Conservation (phyloP, 2,113 vertebrate species). For the Notechis scutatus region DNA sequence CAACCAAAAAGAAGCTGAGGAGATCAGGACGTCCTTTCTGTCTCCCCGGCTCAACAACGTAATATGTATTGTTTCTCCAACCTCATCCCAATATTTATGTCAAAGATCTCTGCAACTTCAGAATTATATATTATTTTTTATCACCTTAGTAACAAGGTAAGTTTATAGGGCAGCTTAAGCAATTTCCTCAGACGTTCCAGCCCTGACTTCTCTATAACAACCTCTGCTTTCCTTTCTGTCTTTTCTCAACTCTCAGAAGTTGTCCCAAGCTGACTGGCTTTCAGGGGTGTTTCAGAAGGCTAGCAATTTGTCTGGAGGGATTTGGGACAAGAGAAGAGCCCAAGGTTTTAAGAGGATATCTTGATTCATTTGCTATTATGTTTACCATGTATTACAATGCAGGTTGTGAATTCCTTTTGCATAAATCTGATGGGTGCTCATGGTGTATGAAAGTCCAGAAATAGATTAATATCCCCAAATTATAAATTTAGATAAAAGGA, state of each 20-base stretch:
- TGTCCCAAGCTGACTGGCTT: accelerated
- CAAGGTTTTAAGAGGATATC: not conserved
- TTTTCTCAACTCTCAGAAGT: not conserved
- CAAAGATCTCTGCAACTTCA: not conserved
- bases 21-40: not conserved
- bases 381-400: not conserved
- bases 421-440: not conserved
- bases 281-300: not conserved
- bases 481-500: conserved; percentile 14
- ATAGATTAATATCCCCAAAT: not conserved
- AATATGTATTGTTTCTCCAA: not conserved
- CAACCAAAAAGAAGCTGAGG: not conserved
- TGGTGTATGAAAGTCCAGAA: not conserved
- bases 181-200: not conserved
- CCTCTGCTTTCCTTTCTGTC: not conserved
- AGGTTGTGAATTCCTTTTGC: not conserved
- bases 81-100: not conserved
- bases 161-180: not conserved
- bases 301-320: not conserved
- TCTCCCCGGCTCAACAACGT: not conserved
- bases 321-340: not conserved
- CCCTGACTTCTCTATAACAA: not conserved
- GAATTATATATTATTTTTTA: not conserved
- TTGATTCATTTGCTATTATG: conserved; percentile 2
- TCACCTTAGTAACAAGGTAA: not conserved